Base-by-base conservation (phyloP, 2,888 invertebrate species). In the Phytoseiulus persimilis region DNA sequence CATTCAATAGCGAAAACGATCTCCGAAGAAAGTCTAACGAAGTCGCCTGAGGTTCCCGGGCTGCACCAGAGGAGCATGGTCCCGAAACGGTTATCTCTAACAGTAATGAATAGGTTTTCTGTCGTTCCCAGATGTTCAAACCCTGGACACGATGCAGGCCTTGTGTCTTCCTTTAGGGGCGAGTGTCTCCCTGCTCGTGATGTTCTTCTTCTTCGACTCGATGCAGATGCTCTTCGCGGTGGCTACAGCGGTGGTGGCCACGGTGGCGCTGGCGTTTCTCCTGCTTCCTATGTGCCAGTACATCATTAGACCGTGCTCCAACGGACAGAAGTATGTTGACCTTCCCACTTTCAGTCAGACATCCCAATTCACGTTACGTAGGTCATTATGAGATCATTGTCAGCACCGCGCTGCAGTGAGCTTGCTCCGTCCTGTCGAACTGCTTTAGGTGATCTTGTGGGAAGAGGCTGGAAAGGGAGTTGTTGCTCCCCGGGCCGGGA, bases 161-260 rank as follows among this genome's bases (percentile, higher is more conserved):
- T 94, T 98, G 92, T 98, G 98, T 94, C 95, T 98, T 93, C 98
- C 98, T 90, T 94, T 97, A 91, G 98, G 98, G 92, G 98, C 98
- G 92, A 98, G 98, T 91, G 95, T 98, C 92, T 98, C 98, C 91
- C 94, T 98, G 91, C 95, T 98, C 91, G 95, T 98, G 92, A 98
- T 98, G 98, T 98, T 98, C 94, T 98, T 98, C 94, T 98, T 98
- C 94, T 98, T 98, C 93, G 98, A 98, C 94, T 98, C 98, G 90
- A 97, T 98, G 96, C 98, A 98, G 94, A 96, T 93, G 96, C 92
- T 93, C 6, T 94, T 94, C 91, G 94, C 95, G 95, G 92, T 98
- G 96, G 94, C 98, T 96, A 98, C 98, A 92, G 98, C 92, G 93
- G 93, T 98, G 92, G 96, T 98, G 93, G 98, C 98, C 91, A 98